Evolutionary conservation across 2,797 vertebrate genomes (phyloP), one percentile per base, ranked within the genome.

Genomic region (Telmatherina bonti): DNA sequence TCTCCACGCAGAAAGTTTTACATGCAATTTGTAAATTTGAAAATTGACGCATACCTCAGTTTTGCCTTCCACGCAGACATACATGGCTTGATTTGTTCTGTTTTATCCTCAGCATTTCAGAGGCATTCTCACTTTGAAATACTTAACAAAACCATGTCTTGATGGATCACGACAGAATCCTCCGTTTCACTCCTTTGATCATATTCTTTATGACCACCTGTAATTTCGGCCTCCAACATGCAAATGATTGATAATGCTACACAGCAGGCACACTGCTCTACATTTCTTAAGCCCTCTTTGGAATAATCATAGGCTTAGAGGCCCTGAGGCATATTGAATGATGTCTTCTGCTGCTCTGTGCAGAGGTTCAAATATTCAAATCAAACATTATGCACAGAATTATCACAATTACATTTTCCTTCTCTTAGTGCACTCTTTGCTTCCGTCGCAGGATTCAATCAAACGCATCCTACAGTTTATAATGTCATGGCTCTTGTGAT

Each of bases 401-500:
- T 67, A 60, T 60, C 63, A 72, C 59, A 36, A 30, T 67, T 76
- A 51, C n/a, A 36, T 67, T 45, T 84, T 79, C 30, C 43, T 81
- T 56, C 65, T 70, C 65, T 77, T 82, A 30, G 53, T 36, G 53
- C 74, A 80, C 74, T 57, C 30, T 76, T 62, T 74, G 18, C 62
- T 65, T 67, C 35, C 56, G 45, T 73, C 49, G 68, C 70, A 72
- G 77, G 63, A 78, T 85, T 72, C 49, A 81, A 85, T 88, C 61
- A 80, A 88, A 79, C 64, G 83, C 78, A 71, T 81, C 85, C 60
- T 79, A 77, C 77, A 67, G 78, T 94, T 94, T 93, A 91, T 93
- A 93, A 93, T 93, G 92, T 80, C 91, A 92, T 55, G 73, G 72
- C 83, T 89, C 86, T 85, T 84, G 52, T 88, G 76, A 91, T 88